Percentiles rank a stretch among this genome's conserved stretches.
phyloP scores from a whole-genome alignment of 53 echinoderm and acorn worm species.

The Actinopyga echinites region DNA sequence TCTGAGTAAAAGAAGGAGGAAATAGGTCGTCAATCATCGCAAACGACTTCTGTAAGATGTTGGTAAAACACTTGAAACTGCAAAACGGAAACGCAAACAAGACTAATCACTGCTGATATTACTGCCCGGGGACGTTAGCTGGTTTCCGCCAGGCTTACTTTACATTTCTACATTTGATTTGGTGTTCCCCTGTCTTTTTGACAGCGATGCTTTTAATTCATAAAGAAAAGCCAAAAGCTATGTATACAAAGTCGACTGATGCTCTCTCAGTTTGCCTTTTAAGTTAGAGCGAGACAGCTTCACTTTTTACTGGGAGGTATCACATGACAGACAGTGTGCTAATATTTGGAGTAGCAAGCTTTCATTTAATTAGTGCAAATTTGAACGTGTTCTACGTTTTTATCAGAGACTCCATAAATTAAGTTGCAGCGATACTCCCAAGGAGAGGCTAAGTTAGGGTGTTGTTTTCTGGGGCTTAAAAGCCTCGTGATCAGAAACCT shows the following conservation, averaged over 20 bases:
- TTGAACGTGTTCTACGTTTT: conserved; percentile 35
- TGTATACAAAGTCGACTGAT: conserved; percentile 34
- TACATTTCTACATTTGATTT: conserved; percentile 32
- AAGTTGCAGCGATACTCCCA: conserved; percentile 27
- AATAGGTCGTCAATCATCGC: conserved; percentile 24
- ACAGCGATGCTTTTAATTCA: conserved; percentile 48
- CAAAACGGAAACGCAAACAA: conserved; percentile 36
- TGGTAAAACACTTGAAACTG: conserved; percentile 34
- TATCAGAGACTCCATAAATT: conserved; percentile 36
- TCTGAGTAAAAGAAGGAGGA: conserved; percentile 20
- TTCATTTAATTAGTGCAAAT: conserved; percentile 49
- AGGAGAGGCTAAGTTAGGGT: conserved; percentile 31
- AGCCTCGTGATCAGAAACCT: conserved; percentile 18
- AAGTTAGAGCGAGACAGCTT: conserved; percentile 36
- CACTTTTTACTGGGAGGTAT: conserved; percentile 34
- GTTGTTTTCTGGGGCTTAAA: conserved; percentile 31
- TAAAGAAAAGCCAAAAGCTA: conserved; percentile 45
- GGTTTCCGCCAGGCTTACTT: conserved; percentile 36
- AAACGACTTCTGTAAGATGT: conserved; percentile 27
- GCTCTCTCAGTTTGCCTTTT: conserved; percentile 36
- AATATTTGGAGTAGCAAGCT: conserved; percentile 48
- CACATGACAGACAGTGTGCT: conserved; percentile 33
- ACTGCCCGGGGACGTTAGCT: conserved; percentile 22
- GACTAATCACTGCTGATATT: conserved; percentile 39
- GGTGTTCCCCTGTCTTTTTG: conserved; percentile 12